Evolutionary conservation across 2,888 invertebrate species (phyloP), one percentile per base, ranked within the genome.

Genomic region (Andrena hattorfiana): DNA sequence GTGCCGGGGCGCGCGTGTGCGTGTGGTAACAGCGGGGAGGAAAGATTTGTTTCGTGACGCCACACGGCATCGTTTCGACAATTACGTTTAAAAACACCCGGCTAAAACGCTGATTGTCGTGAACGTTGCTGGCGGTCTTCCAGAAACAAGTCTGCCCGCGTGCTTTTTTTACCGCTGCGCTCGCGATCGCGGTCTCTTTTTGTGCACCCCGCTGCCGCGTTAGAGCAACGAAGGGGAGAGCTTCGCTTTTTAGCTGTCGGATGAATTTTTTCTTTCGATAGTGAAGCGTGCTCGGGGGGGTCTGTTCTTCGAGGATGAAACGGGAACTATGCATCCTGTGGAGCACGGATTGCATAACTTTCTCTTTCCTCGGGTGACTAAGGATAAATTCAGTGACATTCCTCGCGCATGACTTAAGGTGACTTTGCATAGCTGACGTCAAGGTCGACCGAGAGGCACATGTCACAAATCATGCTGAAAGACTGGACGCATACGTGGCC

Each of bases 371-470:
- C 16, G 23, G 54, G 16, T 28, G 59, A 74, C 28, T 8, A 2
- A 7, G 51, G 10, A n/a, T 48, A 60, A 42, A 30, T 26, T 32
- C 26, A 16, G 42, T 42, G 42, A 42, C 42, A 42, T 42, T 16
- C 42, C 42, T 16, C 42, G 16, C 66, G 2, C 42, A 4, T 6
- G 26, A 51, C n/a, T 75, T 42, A 13, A 30, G 16, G 16, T 16
- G 49, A 48, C 60, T 10, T 13, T 7, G 49, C 35, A 16, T 28
- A 32, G n/a, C 30, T 66, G 1, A 10, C n/a, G 13, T 16, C 30
- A 70, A 70, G 70, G 70, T 63, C 42, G 76, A 30, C 23, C 59
- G 49, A 71, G 63, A 56, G 30, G 30, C 49, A 70, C 51, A 42
- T 23, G 20, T 26, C 4, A 59, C 32, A 66, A 66, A 77, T 72